Base-by-base conservation (phyloP, 1,140 invertebrate genomes). In the Daktulosphaira vitifoliae region DNA sequence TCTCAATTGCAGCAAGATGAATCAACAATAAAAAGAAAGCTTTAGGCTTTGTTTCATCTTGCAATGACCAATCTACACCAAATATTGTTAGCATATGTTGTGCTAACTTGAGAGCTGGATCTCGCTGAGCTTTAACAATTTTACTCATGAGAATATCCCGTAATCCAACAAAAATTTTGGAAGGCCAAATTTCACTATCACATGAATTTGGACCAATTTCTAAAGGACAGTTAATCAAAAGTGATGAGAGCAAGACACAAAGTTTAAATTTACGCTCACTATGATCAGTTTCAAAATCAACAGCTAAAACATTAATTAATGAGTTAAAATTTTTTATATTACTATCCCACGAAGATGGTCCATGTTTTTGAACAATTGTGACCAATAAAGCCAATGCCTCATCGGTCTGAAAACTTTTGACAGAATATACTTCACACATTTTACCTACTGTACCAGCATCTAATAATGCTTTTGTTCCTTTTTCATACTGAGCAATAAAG, bases 1-100 rank as follows among this genome's bases (percentile, higher is more conserved):
- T 84, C 80, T 96, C 92, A 72, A 96, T 90, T 52, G 89, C 89
- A 68, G 86, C 84, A 18, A 96, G 74, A 74, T 95, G 90, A 59
- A 93, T 81, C 2, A 94, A 74, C 42, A 94, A 75, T 1, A 94
- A 76, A 69, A 94, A 88, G 70, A 93, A 88, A 71, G 86, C 82
- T 75, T 86, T 88, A 65, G 84, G 83, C 69, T 84, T 87, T 49
- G 87, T 85, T 69, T 88, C 85, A 76, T 89, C 85, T 67, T 79
- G 80, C 48, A 91, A 76, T 29, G 84, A 79, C 88, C 88, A 92
- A 68, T 91, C 88, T 9, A 88, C 82, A 8, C 91, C 90, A n/a
- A 93, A 76, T 2, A 87, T 72, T 69, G 92, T 87, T 48, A 95
- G 74, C 70, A 88, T 84, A 59, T 84, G 82, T 20, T 90, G 84